Evolutionary conservation across 2,888 invertebrate species (phyloP), one percentile per base, ranked within the genome.

Genomic region (Drosophila rubida): DNA sequence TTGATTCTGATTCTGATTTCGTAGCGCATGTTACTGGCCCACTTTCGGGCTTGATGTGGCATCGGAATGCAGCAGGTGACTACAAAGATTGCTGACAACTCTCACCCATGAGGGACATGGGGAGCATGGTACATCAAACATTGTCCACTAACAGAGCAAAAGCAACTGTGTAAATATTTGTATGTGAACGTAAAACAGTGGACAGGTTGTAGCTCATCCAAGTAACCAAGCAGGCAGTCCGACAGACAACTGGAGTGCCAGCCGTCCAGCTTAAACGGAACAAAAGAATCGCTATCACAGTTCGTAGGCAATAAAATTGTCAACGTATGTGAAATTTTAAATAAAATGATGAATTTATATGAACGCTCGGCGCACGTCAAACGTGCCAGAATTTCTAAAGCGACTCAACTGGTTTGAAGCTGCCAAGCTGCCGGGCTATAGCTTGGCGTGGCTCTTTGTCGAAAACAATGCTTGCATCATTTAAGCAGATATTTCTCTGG

Each of bases 321-420:
- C 84, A 84, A 62, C 69, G 72, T 79, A 86, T 86, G 84, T 86
- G 86, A 82, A 86, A 84, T 79, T 80, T 86, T 58, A 78, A 79
- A 86, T 86, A 86, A 86, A 86, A 86, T 86, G 82, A 86, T 80
- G 72, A 84, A 86, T 86, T 86, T 86, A 86, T 86, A 71, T 70
- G 66, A 55, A 58, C 54, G 61, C 50, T 62, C 74, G 59, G 13
- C 71, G 49, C 55, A 44, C 69, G 69, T 53, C 46, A 72, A 75
- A 86, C 85, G 85, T 86, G 85, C 84, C 72, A 75, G 84, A 82
- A 86, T 85, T 85, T 67, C 69, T 64, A 61, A 72, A 76, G 50
- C 73, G 62, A 49, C 58, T 60, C 53, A 58, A 60, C 68, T 53
- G 66, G 48, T 60, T 57, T 51, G 13, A 14, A 49, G 9, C 27